Evolutionary conservation across 1,140 invertebrate genomes (phyloP), one percentile per base, ranked within the genome.

Genomic region (Mactra quadrangularis): DNA sequence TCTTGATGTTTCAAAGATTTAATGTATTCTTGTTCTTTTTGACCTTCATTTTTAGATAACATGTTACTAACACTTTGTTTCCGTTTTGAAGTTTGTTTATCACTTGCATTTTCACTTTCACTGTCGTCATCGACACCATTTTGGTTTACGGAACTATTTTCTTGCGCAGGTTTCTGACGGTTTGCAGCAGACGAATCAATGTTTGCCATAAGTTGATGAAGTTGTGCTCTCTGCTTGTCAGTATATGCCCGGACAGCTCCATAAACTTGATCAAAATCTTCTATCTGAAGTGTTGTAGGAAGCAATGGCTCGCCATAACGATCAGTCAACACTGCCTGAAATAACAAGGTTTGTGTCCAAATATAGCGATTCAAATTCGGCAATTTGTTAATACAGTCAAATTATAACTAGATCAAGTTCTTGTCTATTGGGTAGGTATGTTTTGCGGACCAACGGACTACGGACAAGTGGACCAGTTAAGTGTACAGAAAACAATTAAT

Each of bases 221-320:
- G 83, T 13, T 66, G 55, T 3, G 83, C 84, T 29, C 78, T 55
- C 47, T 87, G 31, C 19, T 19, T 7, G 19, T 57, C 29, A 3
- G 66, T 60, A 57, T 53, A 60, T 7, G 29, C 22, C 2, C 22
- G 71, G 1, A 74, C 79, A 0, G 71, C 57, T 13, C 50, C 52
- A 19, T 62, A 47, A 19, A 99, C 94, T 93, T 97, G 94, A 81
- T 97, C 96, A 55, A 99, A 94, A 88, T 99, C 98, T 0, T 97
- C 97, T 7, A 85, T 83, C 6, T 88, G 87, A 31, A 93, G 97
- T 89, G 97, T 97, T 0, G 97, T 97, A 13, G 98, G 98, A 85
- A 99, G 97, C 15, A 98, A 97, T n/a, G 97, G 94, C 88, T 99
- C 98, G 3, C 98, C 98, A 92, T 99, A 99, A 92, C 99, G 99